Conservation (phyloP, 2,797 vertebrate genomes). For the Lagorchestes hirsutus region DNA sequence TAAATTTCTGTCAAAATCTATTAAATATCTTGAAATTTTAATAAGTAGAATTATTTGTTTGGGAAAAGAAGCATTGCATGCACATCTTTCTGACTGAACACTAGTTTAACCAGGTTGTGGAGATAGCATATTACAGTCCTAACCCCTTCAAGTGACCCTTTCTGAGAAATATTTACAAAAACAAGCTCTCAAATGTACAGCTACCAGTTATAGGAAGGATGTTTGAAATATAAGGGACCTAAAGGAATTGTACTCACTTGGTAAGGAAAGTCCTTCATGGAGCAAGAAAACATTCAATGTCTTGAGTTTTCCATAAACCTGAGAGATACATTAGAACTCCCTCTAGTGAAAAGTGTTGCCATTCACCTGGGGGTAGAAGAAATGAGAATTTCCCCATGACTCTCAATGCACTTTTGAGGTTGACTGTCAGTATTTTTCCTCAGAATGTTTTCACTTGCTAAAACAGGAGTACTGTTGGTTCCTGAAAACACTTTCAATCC, state of each 20-base stretch:
- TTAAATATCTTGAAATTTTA: background rate
- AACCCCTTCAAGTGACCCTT: background rate
- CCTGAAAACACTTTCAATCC: conserved; percentile 7
- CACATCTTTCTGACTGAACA: background rate
- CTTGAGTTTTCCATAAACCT: background rate
- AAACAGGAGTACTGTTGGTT: conserved; percentile 3
- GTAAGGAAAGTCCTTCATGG: background rate
- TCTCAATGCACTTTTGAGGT: background rate
- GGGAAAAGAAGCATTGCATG: background rate
- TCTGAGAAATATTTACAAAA: background rate
- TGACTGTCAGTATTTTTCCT: conserved; percentile 11
- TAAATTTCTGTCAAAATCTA: background rate
- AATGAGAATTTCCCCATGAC: background rate
- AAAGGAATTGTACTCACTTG: background rate
- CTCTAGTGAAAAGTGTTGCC: background rate
- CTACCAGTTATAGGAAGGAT: background rate
- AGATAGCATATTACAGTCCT: background rate
- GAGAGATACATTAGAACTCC: background rate
- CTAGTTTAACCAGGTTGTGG: background rate
- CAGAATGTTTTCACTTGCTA: conserved; percentile 6
- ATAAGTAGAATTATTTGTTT: background rate
- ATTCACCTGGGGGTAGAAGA: background rate
- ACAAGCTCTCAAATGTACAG: background rate
- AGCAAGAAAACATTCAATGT: background rate
- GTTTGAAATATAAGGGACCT: background rate